Evolutionary conservation across 2,888 invertebrate genomes (phyloP).

Genomic region (Calephelis perditalis): DNA sequence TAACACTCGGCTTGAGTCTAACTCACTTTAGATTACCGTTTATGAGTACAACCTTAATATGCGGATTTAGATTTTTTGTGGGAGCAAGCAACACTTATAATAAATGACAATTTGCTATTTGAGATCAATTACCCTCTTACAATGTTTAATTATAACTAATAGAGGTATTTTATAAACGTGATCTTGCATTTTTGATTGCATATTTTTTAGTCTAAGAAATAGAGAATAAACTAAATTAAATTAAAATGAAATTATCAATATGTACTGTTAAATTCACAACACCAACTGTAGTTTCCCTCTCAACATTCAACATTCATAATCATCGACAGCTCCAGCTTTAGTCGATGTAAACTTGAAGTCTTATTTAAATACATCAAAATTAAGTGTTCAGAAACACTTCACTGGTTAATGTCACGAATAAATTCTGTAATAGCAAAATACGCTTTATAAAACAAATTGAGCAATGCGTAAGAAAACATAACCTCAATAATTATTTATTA

Average conservation of each 20-base stretch:
- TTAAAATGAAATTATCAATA: conserved; percentile 12
- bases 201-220: conserved; percentile 11
- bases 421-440: too few relatives aligned
- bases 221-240: neutral
- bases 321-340: neutral
- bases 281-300: neutral
- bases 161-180: conserved; percentile 36
- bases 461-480: too few relatives aligned
- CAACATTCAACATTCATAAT: neutral
- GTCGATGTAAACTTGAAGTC: neutral
- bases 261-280: conserved; percentile 7
- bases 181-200: conserved; percentile 12
- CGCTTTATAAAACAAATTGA: too few relatives aligned
- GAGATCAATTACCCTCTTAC: conserved; percentile 57
- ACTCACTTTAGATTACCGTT: too few relatives aligned
- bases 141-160: conserved; percentile 51
- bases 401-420: neutral
- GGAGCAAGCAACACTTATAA: conserved; percentile 64
- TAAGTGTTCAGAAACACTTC: conserved; percentile 3
- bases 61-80: neutral
- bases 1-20: too few relatives aligned
- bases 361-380: neutral
- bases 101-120: conserved; percentile 42
- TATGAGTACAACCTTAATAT: too few relatives aligned
- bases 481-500: too few relatives aligned